A percentile compares a stretch with the other conserved stretches of the same genome.
Conservation (phyloP, 2,797 vertebrate species). For the Numenius phaeopus region DNA sequence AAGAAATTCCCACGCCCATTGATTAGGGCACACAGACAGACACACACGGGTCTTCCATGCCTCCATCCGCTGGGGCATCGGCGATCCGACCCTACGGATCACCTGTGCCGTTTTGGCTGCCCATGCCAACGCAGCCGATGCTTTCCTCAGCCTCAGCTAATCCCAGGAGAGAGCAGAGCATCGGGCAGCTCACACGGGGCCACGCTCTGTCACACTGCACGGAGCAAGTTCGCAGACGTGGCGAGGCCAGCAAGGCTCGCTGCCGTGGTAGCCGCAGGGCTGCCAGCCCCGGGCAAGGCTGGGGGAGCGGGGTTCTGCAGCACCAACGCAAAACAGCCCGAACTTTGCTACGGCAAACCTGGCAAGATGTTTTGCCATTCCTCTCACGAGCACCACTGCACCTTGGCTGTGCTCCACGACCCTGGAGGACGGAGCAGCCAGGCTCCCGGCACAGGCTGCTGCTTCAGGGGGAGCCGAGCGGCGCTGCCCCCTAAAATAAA, state of each 20-base stretch:
- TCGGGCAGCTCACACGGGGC: background rate
- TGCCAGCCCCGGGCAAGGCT: background rate
- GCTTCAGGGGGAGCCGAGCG: background rate
- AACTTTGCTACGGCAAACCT: background rate
- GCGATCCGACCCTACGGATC: fast-evolving
- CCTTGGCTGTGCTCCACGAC: slow-evolving; percentile 48
- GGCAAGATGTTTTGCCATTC: slow-evolving; percentile 25
- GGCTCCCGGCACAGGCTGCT: background rate
- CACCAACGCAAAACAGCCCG: background rate
- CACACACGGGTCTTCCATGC: background rate
- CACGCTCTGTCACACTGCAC: fast-evolving
- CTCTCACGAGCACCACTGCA: slow-evolving; percentile 28
- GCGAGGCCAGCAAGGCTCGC: fast-evolving
- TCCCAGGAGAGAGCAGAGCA: background rate
- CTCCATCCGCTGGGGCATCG: too few relatives aligned
- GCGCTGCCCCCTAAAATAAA: background rate
- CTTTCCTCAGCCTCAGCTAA: background rate
- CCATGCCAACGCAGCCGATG: fast-evolving
- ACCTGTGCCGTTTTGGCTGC: background rate
- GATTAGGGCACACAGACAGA: background rate
- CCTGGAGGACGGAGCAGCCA: slow-evolving; percentile 36
- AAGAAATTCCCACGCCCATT: background rate
- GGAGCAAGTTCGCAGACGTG: fast-evolving
- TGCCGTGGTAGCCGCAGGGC: background rate
- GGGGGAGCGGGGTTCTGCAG: background rate